Conservation (phyloP, 2,888 invertebrate genomes). For the Thera britannica region DNA sequence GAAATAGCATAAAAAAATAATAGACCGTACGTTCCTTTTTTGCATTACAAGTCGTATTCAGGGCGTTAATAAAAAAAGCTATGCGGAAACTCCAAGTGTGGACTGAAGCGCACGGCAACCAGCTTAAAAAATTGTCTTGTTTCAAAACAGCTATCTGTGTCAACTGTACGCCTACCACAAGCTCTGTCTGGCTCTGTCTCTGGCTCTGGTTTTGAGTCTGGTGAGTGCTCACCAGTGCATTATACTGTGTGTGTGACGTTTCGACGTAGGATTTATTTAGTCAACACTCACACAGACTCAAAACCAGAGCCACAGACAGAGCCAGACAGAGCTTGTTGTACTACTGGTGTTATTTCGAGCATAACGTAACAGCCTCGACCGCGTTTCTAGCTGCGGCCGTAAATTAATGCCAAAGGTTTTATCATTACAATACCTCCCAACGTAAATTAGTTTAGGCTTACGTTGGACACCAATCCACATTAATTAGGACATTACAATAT, state of each 20-base stretch:
- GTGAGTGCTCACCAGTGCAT: too few relatives aligned
- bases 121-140: constrained; percentile 16
- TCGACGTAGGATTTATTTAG: too few relatives aligned
- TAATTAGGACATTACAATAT: constrained; percentile 13
- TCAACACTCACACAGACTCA: too few relatives aligned
- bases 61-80: neutral
- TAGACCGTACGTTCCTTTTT: neutral
- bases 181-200: too few relatives aligned
- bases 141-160: constrained; percentile 31
- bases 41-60: neutral
- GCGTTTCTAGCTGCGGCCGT: constrained; percentile 50
- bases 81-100: neutral
- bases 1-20: too few relatives aligned
- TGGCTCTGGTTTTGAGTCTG: too few relatives aligned
- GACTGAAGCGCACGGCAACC: neutral
- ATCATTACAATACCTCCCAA: constrained; percentile 29
- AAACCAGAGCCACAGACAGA: too few relatives aligned
- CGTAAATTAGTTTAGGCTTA: constrained; percentile 33
- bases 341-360: constrained; percentile 49
- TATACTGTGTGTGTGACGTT: too few relatives aligned
- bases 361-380: constrained; percentile 53
- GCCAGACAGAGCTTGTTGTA: too few relatives aligned
- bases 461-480: constrained; percentile 22
- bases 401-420: constrained; percentile 50
- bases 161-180: constrained; percentile 20